These are phyloP conservation scores for Sturnira hondurensis DNA, from an alignment of 2,113 vertebrate species.

Conservation along the genomic window DNA sequence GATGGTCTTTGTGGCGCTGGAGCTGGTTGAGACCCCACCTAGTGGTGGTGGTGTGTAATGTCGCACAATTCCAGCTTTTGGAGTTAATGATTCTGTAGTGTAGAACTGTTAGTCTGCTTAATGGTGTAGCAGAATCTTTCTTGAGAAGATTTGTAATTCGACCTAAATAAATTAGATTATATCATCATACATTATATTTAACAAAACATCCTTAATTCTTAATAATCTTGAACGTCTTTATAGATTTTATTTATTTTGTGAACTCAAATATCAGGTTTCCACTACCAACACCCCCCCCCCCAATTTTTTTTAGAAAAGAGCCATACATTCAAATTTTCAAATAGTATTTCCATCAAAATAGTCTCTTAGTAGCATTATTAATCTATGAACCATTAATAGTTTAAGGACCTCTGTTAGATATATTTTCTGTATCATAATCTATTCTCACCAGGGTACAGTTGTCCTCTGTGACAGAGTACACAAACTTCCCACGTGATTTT, in stretches of 20 bases:
- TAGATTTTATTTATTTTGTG: neutral
- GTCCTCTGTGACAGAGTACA: neutral
- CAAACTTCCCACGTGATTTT: neutral
- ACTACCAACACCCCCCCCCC: too few species aligned
- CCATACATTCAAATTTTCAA: neutral
- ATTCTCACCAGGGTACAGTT: fast-evolving
- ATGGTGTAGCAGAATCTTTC: neutral
- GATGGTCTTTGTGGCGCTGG: neutral
- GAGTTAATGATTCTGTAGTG: neutral
- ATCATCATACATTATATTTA: neutral
- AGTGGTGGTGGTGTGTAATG: slow-evolving; percentile 29
- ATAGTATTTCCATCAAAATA: neutral
- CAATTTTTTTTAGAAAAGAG: neutral
- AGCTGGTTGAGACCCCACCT: slow-evolving; percentile 48
- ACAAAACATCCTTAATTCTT: neutral
- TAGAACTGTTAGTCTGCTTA: neutral
- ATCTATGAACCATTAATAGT: neutral
- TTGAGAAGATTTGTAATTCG: neutral
- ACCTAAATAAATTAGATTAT: neutral
- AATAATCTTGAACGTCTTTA: neutral
- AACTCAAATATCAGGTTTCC: neutral
- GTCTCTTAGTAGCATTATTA: neutral
- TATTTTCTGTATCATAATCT: neutral
- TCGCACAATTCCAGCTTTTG: neutral
- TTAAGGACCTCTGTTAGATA: neutral